phyloP scores from a whole-genome alignment of 2,888 invertebrate species.

The Scaptomyza polygonia region DNA sequence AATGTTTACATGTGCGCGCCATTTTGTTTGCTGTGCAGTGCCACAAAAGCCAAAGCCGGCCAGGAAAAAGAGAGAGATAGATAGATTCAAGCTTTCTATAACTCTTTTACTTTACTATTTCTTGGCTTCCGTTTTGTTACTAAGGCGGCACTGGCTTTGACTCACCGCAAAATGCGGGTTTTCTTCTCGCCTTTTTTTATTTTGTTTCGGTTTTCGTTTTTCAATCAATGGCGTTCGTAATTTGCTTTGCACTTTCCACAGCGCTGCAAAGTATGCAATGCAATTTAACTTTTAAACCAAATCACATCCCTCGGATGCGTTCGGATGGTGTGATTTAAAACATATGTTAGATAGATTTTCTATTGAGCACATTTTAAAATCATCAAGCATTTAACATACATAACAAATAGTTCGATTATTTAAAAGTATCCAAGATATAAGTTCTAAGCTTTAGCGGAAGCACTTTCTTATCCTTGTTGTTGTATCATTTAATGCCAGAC shows the following conservation, averaged over 20 bases:
- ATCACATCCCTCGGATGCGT: background rate
- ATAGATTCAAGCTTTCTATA: constrained; percentile 1
- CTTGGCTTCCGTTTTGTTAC: background rate
- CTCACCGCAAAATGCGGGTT: constrained; percentile 22
- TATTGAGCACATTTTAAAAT: too few species aligned
- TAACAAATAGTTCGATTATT: too few species aligned
- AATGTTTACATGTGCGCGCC: constrained; percentile 69
- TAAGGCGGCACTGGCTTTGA: constrained; percentile 18
- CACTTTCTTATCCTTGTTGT: too few species aligned
- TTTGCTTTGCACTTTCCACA: background rate
- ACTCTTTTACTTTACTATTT: background rate
- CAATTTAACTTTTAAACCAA: background rate
- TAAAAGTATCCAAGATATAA: too few species aligned
- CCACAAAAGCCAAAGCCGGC: constrained; percentile 41
- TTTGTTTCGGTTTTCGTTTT: background rate
- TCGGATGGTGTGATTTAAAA: background rate
- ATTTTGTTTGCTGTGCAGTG: constrained; percentile 48
- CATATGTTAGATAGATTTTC: too few species aligned
- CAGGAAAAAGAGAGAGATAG: background rate
- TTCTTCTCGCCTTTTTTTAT: background rate
- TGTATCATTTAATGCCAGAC: too few species aligned
- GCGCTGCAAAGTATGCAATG: constrained; percentile 23
- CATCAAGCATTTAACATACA: too few species aligned
- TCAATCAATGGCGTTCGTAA: constrained; percentile 6
- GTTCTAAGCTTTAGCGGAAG: too few species aligned